A percentile compares a stretch with the other conserved stretches of the same genome.
Conservation (phyloP, 2,113 vertebrate genomes). For the Rhinoptilus africanus region DNA sequence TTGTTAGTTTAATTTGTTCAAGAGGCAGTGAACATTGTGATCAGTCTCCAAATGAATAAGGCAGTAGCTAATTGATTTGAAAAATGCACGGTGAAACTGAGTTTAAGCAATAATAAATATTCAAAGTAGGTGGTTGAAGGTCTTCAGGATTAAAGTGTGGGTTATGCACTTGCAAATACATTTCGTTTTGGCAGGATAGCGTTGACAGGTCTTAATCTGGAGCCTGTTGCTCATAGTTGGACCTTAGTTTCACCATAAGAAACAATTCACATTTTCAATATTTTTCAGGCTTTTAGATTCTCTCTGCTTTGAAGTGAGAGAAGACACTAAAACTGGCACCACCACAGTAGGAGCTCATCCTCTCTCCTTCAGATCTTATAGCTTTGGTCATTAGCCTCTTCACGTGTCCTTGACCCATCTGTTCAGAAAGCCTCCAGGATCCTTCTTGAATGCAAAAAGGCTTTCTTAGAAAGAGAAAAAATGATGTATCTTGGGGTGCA, state of each 20-base stretch:
- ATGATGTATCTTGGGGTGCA: fast-evolving
- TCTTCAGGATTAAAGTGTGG: background rate
- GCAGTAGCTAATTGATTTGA: background rate
- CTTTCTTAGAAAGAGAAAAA: background rate
- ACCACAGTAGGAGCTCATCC: background rate
- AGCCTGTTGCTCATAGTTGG: background rate
- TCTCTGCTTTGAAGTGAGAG: background rate
- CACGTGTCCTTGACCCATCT: background rate
- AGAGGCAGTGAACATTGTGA: background rate
- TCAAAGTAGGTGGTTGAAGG: background rate
- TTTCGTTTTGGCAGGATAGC: background rate
- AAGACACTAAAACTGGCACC: conserved; percentile 5
- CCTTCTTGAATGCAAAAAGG: background rate
- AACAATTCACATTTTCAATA: background rate
- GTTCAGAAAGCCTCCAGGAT: background rate
- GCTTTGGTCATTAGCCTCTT: background rate
- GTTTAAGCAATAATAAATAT: background rate
- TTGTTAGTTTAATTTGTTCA: background rate
- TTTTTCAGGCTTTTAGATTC: background rate
- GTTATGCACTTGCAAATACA: background rate
- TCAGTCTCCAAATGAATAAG: background rate
- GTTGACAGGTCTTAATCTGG: background rate
- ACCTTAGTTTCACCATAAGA: background rate
- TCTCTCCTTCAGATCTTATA: background rate
- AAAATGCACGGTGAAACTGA: background rate